Evolutionary conservation across 2,888 invertebrate genomes (phyloP).

Genomic region (Ommatoiulus sabulosus): DNA sequence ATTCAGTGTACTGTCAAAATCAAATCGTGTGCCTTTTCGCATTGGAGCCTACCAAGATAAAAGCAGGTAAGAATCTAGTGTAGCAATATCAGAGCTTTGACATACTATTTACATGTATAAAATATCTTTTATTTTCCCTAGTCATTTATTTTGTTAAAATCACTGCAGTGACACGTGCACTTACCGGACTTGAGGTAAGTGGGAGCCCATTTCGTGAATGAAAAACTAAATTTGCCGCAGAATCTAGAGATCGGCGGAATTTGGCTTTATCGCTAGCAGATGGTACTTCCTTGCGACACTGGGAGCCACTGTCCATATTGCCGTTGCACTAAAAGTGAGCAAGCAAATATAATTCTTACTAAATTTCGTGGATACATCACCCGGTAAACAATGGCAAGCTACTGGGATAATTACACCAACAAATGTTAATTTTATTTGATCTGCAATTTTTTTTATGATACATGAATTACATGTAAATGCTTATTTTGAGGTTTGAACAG

Average conservation of each 20-base stretch:
- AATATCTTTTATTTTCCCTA: too few relatives aligned
- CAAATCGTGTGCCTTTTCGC: constrained; percentile 82
- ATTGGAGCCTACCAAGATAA: constrained; percentile 74
- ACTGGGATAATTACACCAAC: too few relatives aligned
- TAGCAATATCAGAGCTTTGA: not conserved
- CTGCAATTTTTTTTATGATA: too few relatives aligned
- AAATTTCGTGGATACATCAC: too few relatives aligned
- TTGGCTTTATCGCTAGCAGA: constrained; percentile 78
- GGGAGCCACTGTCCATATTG: not conserved
- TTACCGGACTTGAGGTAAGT: constrained; percentile 83
- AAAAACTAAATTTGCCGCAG: constrained; percentile 85
- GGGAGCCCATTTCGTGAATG: constrained; percentile 84
- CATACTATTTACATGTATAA: too few relatives aligned
- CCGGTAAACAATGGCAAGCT: too few relatives aligned
- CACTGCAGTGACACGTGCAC: constrained; percentile 58
- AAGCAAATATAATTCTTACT: not conserved
- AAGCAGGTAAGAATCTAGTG: constrained; percentile 42
- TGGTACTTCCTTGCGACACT: constrained; percentile 71
- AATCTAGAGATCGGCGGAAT: constrained; percentile 80
- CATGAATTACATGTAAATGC: too few relatives aligned
- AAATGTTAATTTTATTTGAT: too few relatives aligned
- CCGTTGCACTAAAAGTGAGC: constrained; percentile 42
- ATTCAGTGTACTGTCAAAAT: constrained; percentile 81
- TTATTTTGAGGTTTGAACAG: too few relatives aligned
- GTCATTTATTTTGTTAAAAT: not conserved